These are phyloP conservation scores for Alca torda DNA, from an alignment of 2,797 vertebrate species.

Conservation along the genomic window DNA sequence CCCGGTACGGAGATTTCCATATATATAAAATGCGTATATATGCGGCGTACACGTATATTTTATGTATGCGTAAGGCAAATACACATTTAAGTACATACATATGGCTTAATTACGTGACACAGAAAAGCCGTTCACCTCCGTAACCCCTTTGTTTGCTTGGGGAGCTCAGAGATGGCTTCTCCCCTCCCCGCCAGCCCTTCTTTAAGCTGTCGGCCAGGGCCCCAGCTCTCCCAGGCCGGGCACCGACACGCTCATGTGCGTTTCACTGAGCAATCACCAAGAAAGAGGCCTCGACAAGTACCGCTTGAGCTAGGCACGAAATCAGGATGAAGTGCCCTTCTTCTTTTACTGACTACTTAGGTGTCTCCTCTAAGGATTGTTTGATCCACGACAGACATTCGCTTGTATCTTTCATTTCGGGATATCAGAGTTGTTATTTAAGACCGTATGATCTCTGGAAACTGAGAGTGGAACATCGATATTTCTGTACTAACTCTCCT, in stretches of 20 bases:
- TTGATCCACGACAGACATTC: neutral
- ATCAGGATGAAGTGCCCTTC: constrained; percentile 27
- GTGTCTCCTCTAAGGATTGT: neutral
- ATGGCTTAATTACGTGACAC: neutral
- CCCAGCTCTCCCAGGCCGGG: accelerated
- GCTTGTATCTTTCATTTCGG: neutral
- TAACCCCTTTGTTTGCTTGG: neutral
- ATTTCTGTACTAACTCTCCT: neutral
- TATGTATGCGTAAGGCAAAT: neutral
- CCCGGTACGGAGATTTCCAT: neutral
- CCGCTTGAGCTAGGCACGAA: neutral
- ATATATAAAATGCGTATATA: neutral
- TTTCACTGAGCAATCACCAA: neutral
- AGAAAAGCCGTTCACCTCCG: neutral
- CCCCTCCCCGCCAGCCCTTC: neutral
- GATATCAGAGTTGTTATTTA: neutral
- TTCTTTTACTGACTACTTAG: neutral
- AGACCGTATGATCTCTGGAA: neutral
- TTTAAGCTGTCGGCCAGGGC: accelerated
- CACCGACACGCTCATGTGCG: neutral
- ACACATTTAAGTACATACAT: neutral
- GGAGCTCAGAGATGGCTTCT: neutral
- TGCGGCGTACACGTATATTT: accelerated
- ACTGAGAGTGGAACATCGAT: neutral
- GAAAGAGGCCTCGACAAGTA: neutral